Conservation (phyloP, 2,113 vertebrate genomes). For the Sturnira hondurensis region DNA sequence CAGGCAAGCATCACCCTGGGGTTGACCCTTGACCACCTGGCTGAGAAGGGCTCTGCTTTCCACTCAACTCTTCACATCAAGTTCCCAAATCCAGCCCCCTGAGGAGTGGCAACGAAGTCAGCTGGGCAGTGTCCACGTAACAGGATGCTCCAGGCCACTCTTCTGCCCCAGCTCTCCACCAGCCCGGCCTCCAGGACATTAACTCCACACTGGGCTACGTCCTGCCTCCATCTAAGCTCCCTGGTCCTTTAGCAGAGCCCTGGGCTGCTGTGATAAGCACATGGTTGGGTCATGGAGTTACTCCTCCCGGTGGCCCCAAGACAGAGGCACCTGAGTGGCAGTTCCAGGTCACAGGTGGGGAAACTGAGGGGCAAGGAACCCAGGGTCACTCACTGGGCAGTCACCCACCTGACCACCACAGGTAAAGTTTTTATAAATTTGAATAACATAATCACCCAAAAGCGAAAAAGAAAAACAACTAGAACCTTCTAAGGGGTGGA, state of each 20-base stretch:
- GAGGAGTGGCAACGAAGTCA: neutral
- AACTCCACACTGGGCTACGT: neutral
- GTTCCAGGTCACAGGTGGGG: neutral
- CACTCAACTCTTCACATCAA: neutral
- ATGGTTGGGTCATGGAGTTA: neutral
- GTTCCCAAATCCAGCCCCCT: neutral
- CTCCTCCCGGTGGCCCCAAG: neutral
- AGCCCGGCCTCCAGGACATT: neutral
- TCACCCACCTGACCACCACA: neutral
- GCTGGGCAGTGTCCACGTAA: fast-evolving
- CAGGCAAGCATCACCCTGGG: no score
- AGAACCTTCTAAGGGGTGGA: neutral
- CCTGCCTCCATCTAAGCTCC: neutral
- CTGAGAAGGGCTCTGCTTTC: neutral
- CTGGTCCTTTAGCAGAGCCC: neutral
- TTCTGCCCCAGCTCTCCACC: neutral
- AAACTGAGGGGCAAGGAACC: neutral
- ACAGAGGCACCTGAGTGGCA: neutral
- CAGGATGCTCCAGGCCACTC: neutral
- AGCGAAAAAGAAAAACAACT: neutral
- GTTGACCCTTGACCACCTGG: neutral
- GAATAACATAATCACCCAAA: neutral
- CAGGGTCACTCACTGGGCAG: neutral
- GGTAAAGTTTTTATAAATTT: neutral
- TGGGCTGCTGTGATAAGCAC: neutral